Conservation (phyloP, 2,888 invertebrate species). For the Quadroppia sp. region DNA sequence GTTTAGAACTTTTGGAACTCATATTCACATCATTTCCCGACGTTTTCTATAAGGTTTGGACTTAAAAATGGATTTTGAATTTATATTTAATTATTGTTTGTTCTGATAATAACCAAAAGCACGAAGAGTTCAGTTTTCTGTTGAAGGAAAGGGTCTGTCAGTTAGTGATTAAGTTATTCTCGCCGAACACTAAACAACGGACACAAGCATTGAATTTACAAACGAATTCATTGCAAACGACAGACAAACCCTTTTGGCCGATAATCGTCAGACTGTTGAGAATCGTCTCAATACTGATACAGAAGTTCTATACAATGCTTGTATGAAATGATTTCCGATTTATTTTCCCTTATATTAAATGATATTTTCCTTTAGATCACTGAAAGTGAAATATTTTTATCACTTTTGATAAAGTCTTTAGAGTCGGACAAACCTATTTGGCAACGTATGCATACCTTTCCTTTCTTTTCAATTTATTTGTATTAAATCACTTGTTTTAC, state of each 20-base stretch:
- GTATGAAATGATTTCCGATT: constrained; percentile 58
- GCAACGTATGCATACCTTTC: constrained; percentile 82
- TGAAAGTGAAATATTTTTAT: constrained; percentile 97
- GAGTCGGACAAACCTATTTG: constrained; percentile 94
- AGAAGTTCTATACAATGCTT: constrained; percentile 83
- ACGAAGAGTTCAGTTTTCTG: constrained; percentile 86
- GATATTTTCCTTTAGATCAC: constrained; percentile 65
- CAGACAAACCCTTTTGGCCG: constrained; percentile 92
- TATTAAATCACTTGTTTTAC: background rate
- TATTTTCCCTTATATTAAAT: background rate
- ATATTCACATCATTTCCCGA: constrained; percentile 65
- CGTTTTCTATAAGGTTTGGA: constrained; percentile 52
- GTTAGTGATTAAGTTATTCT: constrained; percentile 94
- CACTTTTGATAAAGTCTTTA: constrained; percentile 91
- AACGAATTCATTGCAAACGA: constrained; percentile 55
- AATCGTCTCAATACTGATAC: constrained; percentile 85
- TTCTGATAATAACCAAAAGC: constrained; percentile 56
- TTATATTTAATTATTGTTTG: constrained; percentile 21
- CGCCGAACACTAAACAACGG: constrained; percentile 84
- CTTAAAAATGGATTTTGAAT: constrained; percentile 58
- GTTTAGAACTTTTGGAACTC: constrained; percentile 88
- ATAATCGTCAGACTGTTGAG: constrained; percentile 90
- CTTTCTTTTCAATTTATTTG: background rate
- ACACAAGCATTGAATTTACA: constrained; percentile 53
- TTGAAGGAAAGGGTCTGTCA: constrained; percentile 96